Evolutionary conservation across 2,888 invertebrate genomes (phyloP).

Genomic region (Anarsia innoxiella): DNA sequence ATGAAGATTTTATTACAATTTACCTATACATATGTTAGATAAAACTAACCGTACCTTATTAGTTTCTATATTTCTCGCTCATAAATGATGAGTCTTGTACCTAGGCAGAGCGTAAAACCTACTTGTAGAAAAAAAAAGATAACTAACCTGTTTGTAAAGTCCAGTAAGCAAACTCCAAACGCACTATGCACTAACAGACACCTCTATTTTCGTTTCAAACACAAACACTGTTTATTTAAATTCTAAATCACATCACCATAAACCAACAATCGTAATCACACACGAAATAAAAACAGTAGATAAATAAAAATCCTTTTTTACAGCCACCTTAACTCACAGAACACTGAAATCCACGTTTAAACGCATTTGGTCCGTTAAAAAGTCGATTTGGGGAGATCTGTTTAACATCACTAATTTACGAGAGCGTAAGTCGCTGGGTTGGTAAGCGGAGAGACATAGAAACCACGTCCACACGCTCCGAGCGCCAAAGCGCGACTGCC

Average conservation of each 20-base stretch:
- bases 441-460: background rate
- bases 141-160: constrained; percentile 5
- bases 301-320: constrained; percentile 12
- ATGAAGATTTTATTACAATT: no score
- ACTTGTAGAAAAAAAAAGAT: background rate
- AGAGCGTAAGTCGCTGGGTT: constrained; percentile 24
- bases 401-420: constrained; percentile 30
- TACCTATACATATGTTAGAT: no score
- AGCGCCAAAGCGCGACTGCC: constrained; percentile 40
- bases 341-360: constrained; percentile 38
- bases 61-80: no score
- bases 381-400: constrained; percentile 19
- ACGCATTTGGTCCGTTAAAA: constrained; percentile 14
- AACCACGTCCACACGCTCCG: constrained; percentile 18
- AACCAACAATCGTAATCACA: constrained; percentile 26
- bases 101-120: no score
- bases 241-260: constrained; percentile 30
- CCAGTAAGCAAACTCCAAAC: background rate
- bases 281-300: constrained; percentile 29
- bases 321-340: constrained; percentile 17
- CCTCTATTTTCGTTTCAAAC: constrained; percentile 16
- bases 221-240: constrained; percentile 28
- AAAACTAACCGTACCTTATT: no score
- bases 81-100: no score
- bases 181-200: constrained; percentile 11